Percentiles rank a stretch among this genome's conserved stretches.
These are phyloP conservation scores for Nomada goodeniana DNA, from an alignment of 2,888 invertebrate genomes.

Conservation along the genomic window DNA sequence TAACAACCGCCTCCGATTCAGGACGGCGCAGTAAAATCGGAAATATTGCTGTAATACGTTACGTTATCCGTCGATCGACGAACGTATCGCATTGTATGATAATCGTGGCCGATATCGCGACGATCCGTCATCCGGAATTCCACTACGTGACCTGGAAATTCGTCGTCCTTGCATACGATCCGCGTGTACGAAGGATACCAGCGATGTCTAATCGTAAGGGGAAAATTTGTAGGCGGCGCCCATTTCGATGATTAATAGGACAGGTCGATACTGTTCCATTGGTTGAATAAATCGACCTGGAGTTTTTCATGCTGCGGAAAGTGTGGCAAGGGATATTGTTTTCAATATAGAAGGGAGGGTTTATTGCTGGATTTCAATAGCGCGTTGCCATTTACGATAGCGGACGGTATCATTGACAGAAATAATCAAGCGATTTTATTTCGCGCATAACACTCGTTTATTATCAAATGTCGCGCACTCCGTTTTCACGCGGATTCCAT, in stretches of 20 bases:
- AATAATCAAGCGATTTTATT: not conserved
- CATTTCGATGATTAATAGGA: slow-evolving; percentile 27
- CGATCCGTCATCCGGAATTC: slow-evolving; percentile 35
- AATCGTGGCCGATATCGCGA: slow-evolving; percentile 31
- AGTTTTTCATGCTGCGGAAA: not conserved
- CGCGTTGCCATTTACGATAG: not conserved
- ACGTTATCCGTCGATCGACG: slow-evolving; percentile 32
- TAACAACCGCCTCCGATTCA: slow-evolving; percentile 65
- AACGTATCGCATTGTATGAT: slow-evolving; percentile 53
- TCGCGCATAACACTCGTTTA: not conserved
- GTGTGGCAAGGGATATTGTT: not conserved
- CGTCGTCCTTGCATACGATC: slow-evolving; percentile 18
- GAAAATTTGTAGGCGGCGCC: slow-evolving; percentile 24
- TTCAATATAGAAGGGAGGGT: not conserved
- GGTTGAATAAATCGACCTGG: not conserved
- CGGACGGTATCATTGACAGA: not conserved
- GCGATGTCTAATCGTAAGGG: slow-evolving; percentile 26
- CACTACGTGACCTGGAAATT: slow-evolving; percentile 50
- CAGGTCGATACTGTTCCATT: slow-evolving; percentile 4
- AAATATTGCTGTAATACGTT: slow-evolving; percentile 34
- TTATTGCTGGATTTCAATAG: not conserved
- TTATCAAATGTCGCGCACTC: too few relatives aligned
- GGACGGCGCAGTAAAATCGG: slow-evolving; percentile 53
- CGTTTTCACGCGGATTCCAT: too few relatives aligned
- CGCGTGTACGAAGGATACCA: slow-evolving; percentile 34